phyloP scores from a whole-genome alignment of 2,888 invertebrate genomes.

The Syrista parreyssii region DNA sequence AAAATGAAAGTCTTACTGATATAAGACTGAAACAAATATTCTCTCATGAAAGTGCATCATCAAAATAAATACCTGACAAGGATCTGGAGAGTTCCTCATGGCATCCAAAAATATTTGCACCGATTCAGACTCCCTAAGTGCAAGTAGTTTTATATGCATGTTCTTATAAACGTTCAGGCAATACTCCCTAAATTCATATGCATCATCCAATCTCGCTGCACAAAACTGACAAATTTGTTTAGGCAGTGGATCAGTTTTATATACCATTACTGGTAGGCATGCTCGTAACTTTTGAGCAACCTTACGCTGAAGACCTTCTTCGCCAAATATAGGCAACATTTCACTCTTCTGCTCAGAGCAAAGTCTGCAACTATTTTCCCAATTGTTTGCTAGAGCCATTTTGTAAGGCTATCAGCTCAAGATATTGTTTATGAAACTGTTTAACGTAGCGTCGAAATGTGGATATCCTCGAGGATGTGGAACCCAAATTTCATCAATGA shows the following conservation, averaged over 20 bases:
- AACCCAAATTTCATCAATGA: constrained; percentile 6
- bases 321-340: constrained; percentile 55
- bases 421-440: not conserved
- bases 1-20: not conserved
- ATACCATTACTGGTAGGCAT: constrained; percentile 54
- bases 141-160: constrained; percentile 48
- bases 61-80: constrained; percentile 49
- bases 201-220: constrained; percentile 54
- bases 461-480: not conserved
- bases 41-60: not conserved
- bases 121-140: constrained; percentile 38
- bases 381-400: constrained; percentile 39
- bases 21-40: not conserved
- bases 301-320: constrained; percentile 50
- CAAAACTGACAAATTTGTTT: constrained; percentile 60
- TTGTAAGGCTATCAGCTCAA: not conserved
- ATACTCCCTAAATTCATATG: constrained; percentile 53
- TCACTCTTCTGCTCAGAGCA: constrained; percentile 53
- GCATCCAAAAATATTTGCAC: constrained; percentile 55
- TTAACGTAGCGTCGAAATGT: not conserved
- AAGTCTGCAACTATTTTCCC: constrained; percentile 52
- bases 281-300: constrained; percentile 53
- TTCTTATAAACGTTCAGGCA: constrained; percentile 51
- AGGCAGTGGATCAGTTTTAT: constrained; percentile 57
- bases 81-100: constrained; percentile 56